Conservation (phyloP, 2,797 vertebrate genomes). For the Gambelia wislizenii region DNA sequence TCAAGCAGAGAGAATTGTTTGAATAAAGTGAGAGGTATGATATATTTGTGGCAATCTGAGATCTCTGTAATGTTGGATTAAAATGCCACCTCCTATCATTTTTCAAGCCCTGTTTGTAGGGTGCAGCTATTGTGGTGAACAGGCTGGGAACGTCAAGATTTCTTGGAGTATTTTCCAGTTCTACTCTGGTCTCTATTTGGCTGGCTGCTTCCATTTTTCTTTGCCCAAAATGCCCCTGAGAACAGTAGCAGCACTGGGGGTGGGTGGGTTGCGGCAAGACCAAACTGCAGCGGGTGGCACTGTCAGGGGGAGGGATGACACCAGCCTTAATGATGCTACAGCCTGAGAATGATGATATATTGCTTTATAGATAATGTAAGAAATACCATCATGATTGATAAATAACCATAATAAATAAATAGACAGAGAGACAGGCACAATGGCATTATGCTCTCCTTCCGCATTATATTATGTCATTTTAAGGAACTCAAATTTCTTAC, state of each 20-base stretch:
- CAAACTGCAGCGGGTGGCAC: no score
- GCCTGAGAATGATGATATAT: neutral
- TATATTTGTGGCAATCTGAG: slow-evolving; percentile 26
- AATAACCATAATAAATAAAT: neutral
- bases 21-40: neutral
- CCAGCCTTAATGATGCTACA: no score
- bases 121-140: neutral
- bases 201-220: neutral
- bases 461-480: no score
- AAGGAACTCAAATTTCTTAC: no score
- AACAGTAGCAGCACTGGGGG: no score
- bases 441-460: no score
- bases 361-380: neutral
- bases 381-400: neutral
- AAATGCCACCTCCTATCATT: neutral
- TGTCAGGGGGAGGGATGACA: no score
- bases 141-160: neutral
- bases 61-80: neutral
- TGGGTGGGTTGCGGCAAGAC: no score
- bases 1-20: neutral
- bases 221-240: neutral
- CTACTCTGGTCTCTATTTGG: no score
- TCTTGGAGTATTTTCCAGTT: neutral
- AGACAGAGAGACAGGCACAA: neutral
- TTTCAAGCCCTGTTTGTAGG: no score